Evolutionary conservation across 2,888 invertebrate species (phyloP), one percentile per base, ranked within the genome.

Genomic region (Epsilonema sp.): DNA sequence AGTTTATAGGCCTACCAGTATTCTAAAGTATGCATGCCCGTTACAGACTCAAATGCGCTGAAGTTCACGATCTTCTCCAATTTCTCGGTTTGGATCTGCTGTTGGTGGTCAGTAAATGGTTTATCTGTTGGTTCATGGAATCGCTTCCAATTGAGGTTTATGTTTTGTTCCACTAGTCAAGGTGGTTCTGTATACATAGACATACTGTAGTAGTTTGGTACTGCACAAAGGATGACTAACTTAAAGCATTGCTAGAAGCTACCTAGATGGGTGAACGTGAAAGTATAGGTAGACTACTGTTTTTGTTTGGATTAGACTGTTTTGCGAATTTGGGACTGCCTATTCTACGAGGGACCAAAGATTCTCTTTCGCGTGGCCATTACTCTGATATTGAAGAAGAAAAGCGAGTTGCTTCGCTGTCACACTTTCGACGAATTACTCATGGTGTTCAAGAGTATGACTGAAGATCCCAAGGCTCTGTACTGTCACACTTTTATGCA

Each of bases 301-400:
- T n/a, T n/a, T n/a, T n/a, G n/a, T n/a, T n/a, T n/a, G n/a, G n/a
- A 65, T 26, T 65, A 78, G 76, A 90, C 90, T 5, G 86, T 87
- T 38, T 71, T 89, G 22, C 74, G 90, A 60, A 81, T 90, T 68
- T 90, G 90, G 89, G 90, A 92, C 68, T 86, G 87, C 62, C 70
- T 90, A 50, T 89, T 92, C 70, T 80, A 81, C 58, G 90, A 92
- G 68, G 90, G 90, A 39, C 82, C 81, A 50, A 89, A 89, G 70
- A 79, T 90, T 55, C 71, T 92, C 54, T 83, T 90, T 65, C 75
- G 89, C 55, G 86, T 85, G 2, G 84, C 83, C 45, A 63, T 90
- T 54, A 79, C 85, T 11, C 72, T 90, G 56, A 79, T 90, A 51
- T 77, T 61, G 42, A 51, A 56, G 36, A 64, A 68, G 55, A 58